Percentiles rank a stretch among this genome's conserved stretches.
phyloP scores from a whole-genome alignment of 2,888 invertebrate species.

The Limenitis camilla region DNA sequence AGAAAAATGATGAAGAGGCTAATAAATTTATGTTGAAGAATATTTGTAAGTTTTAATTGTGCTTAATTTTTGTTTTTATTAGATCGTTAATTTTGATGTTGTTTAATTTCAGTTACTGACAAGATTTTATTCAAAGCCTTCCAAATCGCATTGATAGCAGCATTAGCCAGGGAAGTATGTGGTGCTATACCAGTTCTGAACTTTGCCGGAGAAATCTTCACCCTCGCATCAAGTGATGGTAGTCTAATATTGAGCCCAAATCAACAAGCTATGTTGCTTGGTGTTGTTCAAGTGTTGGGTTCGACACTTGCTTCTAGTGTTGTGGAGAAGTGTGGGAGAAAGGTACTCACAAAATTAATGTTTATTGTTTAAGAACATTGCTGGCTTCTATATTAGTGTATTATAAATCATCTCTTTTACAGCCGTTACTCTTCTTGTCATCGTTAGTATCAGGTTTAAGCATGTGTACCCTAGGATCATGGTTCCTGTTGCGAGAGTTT shows the following conservation, averaged over 20 bases:
- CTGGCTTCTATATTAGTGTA: background rate
- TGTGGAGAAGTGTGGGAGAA: conserved; percentile 56
- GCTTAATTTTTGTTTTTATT: conserved; percentile 60
- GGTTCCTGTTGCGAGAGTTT: conserved; percentile 47
- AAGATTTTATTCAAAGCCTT: too few species aligned
- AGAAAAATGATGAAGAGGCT: conserved; percentile 43
- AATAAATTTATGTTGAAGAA: conserved; percentile 43
- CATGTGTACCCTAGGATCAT: conserved; percentile 54
- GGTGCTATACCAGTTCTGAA: too few species aligned
- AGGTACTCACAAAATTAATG: conserved; percentile 37
- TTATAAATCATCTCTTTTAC: conserved; percentile 21
- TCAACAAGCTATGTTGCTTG: conserved; percentile 58
- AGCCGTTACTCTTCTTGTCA: conserved; percentile 50
- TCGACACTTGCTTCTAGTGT: conserved; percentile 48
- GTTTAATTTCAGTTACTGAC: too few species aligned
- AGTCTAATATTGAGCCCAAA: conserved; percentile 47
- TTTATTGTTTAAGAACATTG: background rate
- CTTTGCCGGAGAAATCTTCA: conserved; percentile 28
- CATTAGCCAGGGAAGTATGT: too few species aligned
- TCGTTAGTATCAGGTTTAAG: conserved; percentile 54
- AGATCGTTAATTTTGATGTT: conserved; percentile 45
- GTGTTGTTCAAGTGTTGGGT: conserved; percentile 55
- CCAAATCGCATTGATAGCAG: too few species aligned
- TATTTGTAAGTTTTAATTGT: background rate
- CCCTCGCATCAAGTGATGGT: conserved; percentile 39